Base-by-base conservation (phyloP, 1,140 invertebrate genomes). In the Diorhabda elongata region DNA sequence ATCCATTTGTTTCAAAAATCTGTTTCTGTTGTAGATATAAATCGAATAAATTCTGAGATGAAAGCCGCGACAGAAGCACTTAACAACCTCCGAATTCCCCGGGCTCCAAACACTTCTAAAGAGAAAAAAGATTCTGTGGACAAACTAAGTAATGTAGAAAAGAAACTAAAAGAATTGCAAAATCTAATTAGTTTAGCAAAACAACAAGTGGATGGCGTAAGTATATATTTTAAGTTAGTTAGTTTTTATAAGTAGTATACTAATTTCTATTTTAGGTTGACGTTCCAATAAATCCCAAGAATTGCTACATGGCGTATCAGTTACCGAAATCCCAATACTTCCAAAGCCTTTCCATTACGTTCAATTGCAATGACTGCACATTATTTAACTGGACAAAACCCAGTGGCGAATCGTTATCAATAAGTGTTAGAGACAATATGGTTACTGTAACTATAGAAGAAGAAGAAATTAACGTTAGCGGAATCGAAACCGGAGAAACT, bases 121-220 rank as follows among this genome's bases (percentile, higher is more conserved):
- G 42, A 26, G 5, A 3, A 58, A 44, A 45, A 63, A 44, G 43
- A 44, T 63, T 9, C 11, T n/a, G 26, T n/a, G 43, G 58, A 67
- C 44, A 60, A 47, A 41, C 57, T 70, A 5, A 67, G 45, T 9
- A 62, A 57, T 65, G 52, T 64, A 3, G 62, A 68, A 43, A 44
- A 62, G 6, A 69, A 67, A 42, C 11, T 69, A 41, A 66, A 62
- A 58, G 57, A 26, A 3, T 11, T 69, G 26, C 45, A 69, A 47
- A 85, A 91, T 75, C 89, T 90, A 79, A 92, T 96, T 64, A 83
- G 86, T 3, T 87, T 91, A 76, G 92, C 93, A 0, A 85, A 87
- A 73, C 92, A 96, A 80, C 88, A 89, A 7, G 93, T 93, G 1
- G 88, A 93, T 61, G 89, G 88, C 59, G 92, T 94, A 83, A 87